phyloP scores from a whole-genome alignment of 2,888 invertebrate genomes.

The Iselma pallidipennis region DNA sequence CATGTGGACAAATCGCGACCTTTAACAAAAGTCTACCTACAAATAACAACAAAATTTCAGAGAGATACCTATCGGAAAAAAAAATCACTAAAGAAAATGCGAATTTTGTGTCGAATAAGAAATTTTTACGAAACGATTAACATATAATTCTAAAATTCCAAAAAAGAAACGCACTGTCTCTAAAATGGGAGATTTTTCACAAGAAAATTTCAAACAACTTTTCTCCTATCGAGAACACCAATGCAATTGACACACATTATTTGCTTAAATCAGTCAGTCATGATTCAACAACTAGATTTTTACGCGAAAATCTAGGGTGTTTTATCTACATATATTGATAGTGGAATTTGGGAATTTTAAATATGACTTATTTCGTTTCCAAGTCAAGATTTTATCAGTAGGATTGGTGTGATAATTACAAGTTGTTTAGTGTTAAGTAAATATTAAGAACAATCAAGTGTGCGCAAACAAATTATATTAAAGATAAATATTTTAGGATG shows the following conservation, averaged over 20 bases:
- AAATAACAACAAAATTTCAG: neutral
- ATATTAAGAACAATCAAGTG: neutral
- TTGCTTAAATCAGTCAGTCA: neutral
- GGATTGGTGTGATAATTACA: neutral
- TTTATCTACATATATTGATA: no score
- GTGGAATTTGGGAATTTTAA: neutral
- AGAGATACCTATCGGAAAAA: neutral
- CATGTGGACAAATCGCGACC: neutral
- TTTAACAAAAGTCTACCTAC: conserved; percentile 1
- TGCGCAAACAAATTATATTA: neutral
- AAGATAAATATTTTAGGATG: neutral
- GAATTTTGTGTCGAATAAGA: no score
- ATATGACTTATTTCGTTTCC: neutral
- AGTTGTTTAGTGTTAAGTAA: neutral
- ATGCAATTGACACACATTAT: neutral
- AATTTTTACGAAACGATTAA: no score
- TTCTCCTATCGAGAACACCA: neutral
- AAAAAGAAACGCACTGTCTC: no score
- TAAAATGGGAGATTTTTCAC: neutral
- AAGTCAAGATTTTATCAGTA: neutral
- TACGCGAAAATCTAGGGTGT: neutral
- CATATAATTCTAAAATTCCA: no score
- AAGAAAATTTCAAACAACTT: neutral
- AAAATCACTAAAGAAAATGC: neutral
- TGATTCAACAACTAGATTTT: neutral